A percentile compares a stretch with the other conserved stretches of the same genome.
Evolutionary conservation across 1,140 invertebrate genomes (phyloP).

Genomic region (Tetramorium simillimum): DNA sequence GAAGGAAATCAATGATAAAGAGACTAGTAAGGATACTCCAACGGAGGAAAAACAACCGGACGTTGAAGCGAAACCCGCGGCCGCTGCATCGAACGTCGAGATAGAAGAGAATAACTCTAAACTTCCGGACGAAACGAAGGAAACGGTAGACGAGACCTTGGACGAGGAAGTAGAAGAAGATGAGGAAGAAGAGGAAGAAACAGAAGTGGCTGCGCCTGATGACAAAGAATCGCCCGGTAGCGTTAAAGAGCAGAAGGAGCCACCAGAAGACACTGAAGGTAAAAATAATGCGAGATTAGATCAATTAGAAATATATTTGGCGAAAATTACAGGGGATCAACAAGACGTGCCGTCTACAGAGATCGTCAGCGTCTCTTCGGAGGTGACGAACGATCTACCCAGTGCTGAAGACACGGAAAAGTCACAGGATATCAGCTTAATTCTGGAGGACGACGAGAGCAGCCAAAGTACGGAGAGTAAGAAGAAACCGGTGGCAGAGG

Average conservation of each 20-base stretch:
- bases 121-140: slow-evolving; percentile 24
- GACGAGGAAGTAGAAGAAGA: slow-evolving; percentile 62
- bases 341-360: slow-evolving; percentile 70
- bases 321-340: slow-evolving; percentile 77
- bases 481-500: slow-evolving; percentile 69
- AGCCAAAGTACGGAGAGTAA: slow-evolving; percentile 66
- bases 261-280: slow-evolving; percentile 63
- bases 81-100: slow-evolving; percentile 40
- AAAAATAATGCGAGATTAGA: slow-evolving; percentile 68
- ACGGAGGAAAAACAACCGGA: slow-evolving; percentile 58
- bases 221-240: slow-evolving; percentile 51
- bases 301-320: slow-evolving; percentile 74
- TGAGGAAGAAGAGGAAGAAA: slow-evolving; percentile 52
- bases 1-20: slow-evolving; percentile 39
- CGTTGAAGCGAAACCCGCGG: slow-evolving; percentile 48
- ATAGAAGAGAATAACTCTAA: slow-evolving; percentile 57
- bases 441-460: slow-evolving; percentile 77
- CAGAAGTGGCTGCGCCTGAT: slow-evolving; percentile 44
- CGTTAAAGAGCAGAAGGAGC: slow-evolving; percentile 48
- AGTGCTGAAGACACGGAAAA: slow-evolving; percentile 76
- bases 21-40: slow-evolving; percentile 46
- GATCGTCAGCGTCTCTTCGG: slow-evolving; percentile 72
- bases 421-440: slow-evolving; percentile 77
- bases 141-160: slow-evolving; percentile 48
- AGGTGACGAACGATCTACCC: slow-evolving; percentile 70